Evolutionary conservation across 2,113 vertebrate genomes (phyloP), one percentile per base, ranked within the genome.

Genomic region (human): DNA sequence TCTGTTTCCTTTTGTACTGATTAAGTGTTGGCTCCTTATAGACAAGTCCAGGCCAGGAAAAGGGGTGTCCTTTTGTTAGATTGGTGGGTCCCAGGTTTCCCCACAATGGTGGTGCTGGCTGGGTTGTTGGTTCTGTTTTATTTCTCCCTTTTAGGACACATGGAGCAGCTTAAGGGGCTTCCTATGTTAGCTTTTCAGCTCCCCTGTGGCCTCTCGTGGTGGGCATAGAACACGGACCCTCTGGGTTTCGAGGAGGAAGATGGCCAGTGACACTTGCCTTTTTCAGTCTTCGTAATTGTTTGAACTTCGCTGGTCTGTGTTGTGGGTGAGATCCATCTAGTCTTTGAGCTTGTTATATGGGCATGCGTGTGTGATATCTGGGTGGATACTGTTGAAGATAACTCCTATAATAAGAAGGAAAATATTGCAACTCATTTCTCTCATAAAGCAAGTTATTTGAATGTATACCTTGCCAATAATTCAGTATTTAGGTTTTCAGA

Each of bases 1-100:
- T 78, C 70, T 91, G 76, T 96, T 97, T 97, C 83, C 94, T 97
- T 95, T 85, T 89, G 43, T 91, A 78, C 68, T 16, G 38, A 6
- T 94, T 50, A 1, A 52, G 25, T 55, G 17, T 11, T 94, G 91
- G 81, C 17, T 96, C 59, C 80, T 61, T 12, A 89, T 84, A 89
- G 79, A 81, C 85, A 84, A 85, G 50, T 57, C 8, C 43, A 73
- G 79, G 66, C 81, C 91, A 82, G 52, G 93, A 90, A 81, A 0
- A 0, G 1, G 1, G 30, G 48, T 48, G 43, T 86, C 48, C 72
- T 66, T 81, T 27, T 93, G 32, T 80, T 55, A 7, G 82, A 14
- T 64, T 95, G 50, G 16, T 13, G 14, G 5, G 9, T 12, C n/a
- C 32, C 8, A 38, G 20, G 22, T 38, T 72, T 82, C 0, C 75